Conservation (phyloP, 2,797 vertebrate genomes). For the Apogon hyalosoma region DNA sequence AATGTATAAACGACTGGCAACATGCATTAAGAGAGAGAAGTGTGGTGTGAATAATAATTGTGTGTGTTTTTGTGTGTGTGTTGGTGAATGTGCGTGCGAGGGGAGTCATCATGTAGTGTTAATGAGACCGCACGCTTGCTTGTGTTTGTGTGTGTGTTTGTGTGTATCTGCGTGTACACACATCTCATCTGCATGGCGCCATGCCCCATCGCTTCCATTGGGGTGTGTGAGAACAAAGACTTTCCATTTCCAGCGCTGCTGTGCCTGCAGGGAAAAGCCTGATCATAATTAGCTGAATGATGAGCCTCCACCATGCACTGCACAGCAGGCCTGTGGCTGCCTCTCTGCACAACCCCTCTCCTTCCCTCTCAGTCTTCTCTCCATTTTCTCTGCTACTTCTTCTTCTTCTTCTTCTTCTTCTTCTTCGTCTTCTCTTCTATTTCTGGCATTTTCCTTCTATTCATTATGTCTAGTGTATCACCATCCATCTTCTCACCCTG, state of each 20-base stretch:
- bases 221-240: constrained; percentile 87
- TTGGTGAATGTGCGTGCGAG: constrained; percentile 37
- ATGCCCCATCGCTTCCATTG: constrained; percentile 85
- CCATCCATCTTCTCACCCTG: constrained; percentile 46
- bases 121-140: constrained; percentile 59
- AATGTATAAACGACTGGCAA: constrained; percentile 48
- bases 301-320: constrained; percentile 82
- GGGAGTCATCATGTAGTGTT: constrained; percentile 59
- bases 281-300: constrained; percentile 90
- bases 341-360: constrained; percentile 64
- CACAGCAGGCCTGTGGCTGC: constrained; percentile 82
- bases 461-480: constrained; percentile 61
- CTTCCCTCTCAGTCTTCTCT: constrained; percentile 50
- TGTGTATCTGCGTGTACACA: constrained; percentile 61
- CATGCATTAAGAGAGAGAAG: constrained; percentile 48
- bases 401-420: constrained; percentile 26
- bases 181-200: constrained; percentile 82
- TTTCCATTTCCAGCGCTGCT: constrained; percentile 81
- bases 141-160: constrained; percentile 57
- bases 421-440: too few species aligned
- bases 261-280: constrained; percentile 86
- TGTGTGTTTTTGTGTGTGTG: constrained; percentile 28
- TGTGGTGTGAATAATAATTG: constrained; percentile 36
- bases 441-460: constrained; percentile 66
- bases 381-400: constrained; percentile 51